Percentiles rank a stretch among this genome's conserved stretches.
Conservation (phyloP, 2,888 invertebrate genomes). For the Pelosia muscerda region DNA sequence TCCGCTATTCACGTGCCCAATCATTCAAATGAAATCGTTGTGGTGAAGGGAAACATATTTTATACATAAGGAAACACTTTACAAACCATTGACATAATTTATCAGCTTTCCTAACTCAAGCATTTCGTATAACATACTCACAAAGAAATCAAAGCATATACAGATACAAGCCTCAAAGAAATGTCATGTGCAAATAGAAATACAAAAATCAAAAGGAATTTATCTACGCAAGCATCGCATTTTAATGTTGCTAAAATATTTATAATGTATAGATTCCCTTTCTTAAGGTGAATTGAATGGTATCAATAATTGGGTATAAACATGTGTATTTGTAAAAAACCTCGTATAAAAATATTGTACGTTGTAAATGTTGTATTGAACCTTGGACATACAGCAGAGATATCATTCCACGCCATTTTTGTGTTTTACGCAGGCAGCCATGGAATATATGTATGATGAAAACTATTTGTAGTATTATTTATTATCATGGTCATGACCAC, state of each 20-base stretch:
- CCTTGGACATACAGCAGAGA: no score
- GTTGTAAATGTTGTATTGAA: no score
- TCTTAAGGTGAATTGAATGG: background rate
- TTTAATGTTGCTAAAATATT: background rate
- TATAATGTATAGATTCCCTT: background rate
- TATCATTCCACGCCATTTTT: no score
- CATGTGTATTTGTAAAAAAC: background rate
- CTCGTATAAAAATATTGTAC: no score
- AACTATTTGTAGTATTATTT: no score
- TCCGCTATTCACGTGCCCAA: no score
- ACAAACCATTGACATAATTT: background rate
- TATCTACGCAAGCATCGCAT: background rate
- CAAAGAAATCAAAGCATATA: background rate
- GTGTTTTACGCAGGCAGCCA: no score
- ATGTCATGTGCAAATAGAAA: background rate
- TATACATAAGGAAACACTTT: background rate
- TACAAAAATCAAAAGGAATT: background rate
- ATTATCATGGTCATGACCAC: no score
- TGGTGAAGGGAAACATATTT: no score
- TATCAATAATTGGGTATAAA: background rate
- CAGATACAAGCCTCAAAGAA: background rate
- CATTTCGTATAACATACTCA: background rate
- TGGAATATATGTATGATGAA: no score
- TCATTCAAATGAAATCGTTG: no score
- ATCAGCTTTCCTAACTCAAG: background rate